Evolutionary conservation across 2,113 vertebrate genomes (phyloP).

Genomic region (Pogona vitticeps): DNA sequence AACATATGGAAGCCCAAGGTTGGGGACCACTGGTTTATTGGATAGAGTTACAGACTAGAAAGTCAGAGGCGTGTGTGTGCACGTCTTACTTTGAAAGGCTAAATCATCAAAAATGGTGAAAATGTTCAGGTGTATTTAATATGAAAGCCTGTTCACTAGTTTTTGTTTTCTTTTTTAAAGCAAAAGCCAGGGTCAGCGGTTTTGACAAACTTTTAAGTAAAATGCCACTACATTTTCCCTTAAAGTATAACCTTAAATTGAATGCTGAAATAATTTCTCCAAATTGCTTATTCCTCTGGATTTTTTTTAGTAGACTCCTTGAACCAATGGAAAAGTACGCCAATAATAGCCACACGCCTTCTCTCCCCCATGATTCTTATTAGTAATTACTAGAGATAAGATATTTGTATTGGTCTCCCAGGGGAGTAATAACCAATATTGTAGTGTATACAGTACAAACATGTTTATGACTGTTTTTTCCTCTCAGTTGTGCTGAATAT

Average conservation of each 20-base stretch:
- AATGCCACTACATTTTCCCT: not conserved
- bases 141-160: rapidly evolving
- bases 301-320: not conserved
- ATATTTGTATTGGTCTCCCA: no score
- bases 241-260: not conserved
- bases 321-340: not conserved
- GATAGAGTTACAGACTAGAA: no score
- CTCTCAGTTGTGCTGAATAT: no score
- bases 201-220: not conserved
- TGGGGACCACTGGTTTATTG: no score
- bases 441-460: not conserved
- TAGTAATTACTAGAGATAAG: no score
- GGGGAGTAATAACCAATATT: not conserved
- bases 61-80: no score
- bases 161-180: not conserved
- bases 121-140: not conserved
- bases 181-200: not conserved
- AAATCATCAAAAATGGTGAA: not conserved
- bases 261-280: not conserved
- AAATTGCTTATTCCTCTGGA: no score
- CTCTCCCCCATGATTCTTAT: no score
- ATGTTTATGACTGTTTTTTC: no score
- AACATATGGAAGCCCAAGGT: no score
- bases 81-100: no score
- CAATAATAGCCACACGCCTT: no score